Percentiles rank a stretch among this genome's conserved stretches.
phyloP scores from a whole-genome alignment of 1,140 invertebrate species.

The Tetramorium simillimum region DNA sequence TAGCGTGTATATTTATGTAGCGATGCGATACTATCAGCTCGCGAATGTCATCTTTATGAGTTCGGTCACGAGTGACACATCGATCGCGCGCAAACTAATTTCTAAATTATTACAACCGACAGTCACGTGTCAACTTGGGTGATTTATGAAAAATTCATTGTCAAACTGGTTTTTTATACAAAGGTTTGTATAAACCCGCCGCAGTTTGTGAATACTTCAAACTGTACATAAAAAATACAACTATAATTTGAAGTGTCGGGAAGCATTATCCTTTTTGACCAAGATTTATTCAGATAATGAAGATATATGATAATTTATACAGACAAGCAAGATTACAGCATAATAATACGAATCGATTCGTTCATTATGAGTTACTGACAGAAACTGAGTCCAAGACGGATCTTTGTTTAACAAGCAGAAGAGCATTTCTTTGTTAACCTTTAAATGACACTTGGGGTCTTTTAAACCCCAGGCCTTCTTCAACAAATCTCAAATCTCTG shows the following conservation, averaged over 20 bases:
- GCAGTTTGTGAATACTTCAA: neutral
- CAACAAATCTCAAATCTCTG: too few relatives aligned
- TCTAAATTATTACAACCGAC: constrained; percentile 20
- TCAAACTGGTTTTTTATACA: neutral
- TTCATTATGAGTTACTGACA: neutral
- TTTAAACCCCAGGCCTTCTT: too few relatives aligned
- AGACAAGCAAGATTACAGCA: neutral
- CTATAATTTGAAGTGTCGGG: neutral
- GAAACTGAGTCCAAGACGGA: neutral
- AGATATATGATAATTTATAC: too few relatives aligned
- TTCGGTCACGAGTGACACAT: neutral
- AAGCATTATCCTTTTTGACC: neutral
- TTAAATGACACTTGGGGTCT: too few relatives aligned
- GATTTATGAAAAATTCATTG: neutral
- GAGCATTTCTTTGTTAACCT: neutral
- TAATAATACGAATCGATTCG: neutral
- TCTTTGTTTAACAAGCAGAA: neutral
- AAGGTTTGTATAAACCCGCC: neutral
- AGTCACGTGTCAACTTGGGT: neutral
- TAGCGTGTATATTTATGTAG: neutral
- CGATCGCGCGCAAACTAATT: constrained; percentile 1
- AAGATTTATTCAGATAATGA: neutral
- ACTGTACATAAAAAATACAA: too few relatives aligned
- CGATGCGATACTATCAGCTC: neutral
- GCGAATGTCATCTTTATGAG: constrained; percentile 27